Evolutionary conservation across 1,140 invertebrate species (phyloP).

Genomic region (Oreohelix idahoensis): DNA sequence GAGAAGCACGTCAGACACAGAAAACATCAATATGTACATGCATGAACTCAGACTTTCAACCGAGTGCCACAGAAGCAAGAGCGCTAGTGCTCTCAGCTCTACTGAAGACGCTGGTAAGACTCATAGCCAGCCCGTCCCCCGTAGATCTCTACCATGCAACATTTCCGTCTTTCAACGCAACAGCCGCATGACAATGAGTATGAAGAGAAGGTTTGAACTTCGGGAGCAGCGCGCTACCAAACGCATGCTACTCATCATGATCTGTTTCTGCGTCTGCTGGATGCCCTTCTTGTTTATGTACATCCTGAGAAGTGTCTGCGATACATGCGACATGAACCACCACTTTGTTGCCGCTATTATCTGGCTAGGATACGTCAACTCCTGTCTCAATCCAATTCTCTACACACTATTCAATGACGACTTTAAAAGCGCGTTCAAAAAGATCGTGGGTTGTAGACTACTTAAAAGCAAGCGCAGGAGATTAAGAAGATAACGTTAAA

Average conservation of each 20-base stretch:
- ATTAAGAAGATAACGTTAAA: background rate
- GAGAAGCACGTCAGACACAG: constrained; percentile 3
- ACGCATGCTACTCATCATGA: constrained; percentile 97
- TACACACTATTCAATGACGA: constrained; percentile 99
- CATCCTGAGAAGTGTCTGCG: constrained; percentile 65
- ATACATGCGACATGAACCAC: constrained; percentile 57
- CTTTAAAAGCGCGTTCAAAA: constrained; percentile 93
- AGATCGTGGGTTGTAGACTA: constrained; percentile 45
- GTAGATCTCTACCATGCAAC: constrained; percentile 42
- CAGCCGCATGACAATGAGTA: constrained; percentile 53
- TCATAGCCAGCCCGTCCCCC: constrained; percentile 17
- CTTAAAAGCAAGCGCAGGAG: background rate
- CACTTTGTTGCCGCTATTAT: constrained; percentile 66
- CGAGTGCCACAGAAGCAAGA: constrained; percentile 40
- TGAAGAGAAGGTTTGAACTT: constrained; percentile 65
- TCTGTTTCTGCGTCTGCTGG: constrained; percentile 98
- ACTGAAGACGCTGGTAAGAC: background rate
- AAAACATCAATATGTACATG: background rate
- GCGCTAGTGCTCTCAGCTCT: constrained; percentile 39
- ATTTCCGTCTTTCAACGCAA: constrained; percentile 32
- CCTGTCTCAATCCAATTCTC: constrained; percentile 93
- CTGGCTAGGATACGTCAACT: constrained; percentile 99
- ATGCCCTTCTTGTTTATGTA: constrained; percentile 94
- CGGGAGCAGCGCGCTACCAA: constrained; percentile 97
- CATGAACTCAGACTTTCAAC: background rate